Evolutionary conservation across 2,797 vertebrate genomes (phyloP), one percentile per base, ranked within the genome.

Genomic region (Manis pentadactyla): DNA sequence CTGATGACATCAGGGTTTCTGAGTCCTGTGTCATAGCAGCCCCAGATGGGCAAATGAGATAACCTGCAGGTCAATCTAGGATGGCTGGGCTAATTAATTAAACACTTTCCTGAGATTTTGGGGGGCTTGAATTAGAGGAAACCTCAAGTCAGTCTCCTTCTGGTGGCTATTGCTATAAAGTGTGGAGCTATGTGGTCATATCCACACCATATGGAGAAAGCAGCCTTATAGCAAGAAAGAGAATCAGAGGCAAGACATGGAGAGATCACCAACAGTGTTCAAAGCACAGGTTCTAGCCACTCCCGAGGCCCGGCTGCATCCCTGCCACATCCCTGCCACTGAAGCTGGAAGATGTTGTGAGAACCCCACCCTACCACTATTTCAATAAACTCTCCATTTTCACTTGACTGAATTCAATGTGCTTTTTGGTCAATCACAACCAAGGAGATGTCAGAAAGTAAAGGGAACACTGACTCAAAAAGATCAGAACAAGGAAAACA

Each of bases 401-500:
- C 68, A 59, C 39, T 86, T 39, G 31, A 51, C 9, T 82, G 57
- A 84, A 86, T 59, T 85, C 61, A 77, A 27, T 34, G 4, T 90
- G 31, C 7, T 2, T 86, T 66, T 82, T 49, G 68, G 81, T 83
- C 69, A 34, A n/a, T 82, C 61, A 23, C 17, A 87, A 39, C 27
- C 29, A 77, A 74, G 75, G n/a, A 34, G 25, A 87, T 66, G 51
- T 66, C 86, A 66, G 61, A 85, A 83, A 42, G 27, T 37, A 92
- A 66, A 69, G 29, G 29, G 19, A 87, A 84, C 12, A 51, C 2
- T 34, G 29, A 17, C 68, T 84, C 23, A 78, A 82, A 92, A 90
- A 87, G 82, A 90, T 51, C 37, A 77, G 64, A 57, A 69, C 11
- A 68, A 85, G 46, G 51, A 73, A 94, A 95, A 75, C 42, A 87